Base-by-base conservation (phyloP, 1,140 invertebrate genomes). In the Aricia agestis region DNA sequence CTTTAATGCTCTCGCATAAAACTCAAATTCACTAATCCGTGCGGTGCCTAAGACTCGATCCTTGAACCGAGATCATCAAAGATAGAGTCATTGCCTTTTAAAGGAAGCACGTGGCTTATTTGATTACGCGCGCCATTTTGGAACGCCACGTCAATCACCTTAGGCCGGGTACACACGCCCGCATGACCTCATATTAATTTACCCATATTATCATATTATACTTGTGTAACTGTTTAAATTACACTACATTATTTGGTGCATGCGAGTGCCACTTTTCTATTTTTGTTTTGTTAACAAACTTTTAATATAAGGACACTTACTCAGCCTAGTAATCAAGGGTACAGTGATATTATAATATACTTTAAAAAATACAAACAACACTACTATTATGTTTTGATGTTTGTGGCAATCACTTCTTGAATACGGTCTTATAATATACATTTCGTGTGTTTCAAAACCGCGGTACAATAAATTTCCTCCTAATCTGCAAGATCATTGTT, bases 41-140 rank as follows among this genome's bases (percentile, higher is more conserved):
- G 19, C 58, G 58, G 31, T 65, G 63, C 72, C 71, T 68, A 32
- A 73, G 68, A 25, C 32, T 66, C 70, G 75, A 74, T 70, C 73
- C 73, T 74, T 77, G 76, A 77, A 77, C 76, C 31, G 59, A 57
- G 71, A 67, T 74, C 71, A 72, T 76, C 63, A 76, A 67, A 70
- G 69, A 73, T 76, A 65, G 72, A 72, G 75, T 72, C 73, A 76
- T 68, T 72, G 75, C 68, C 75, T 76, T 74, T 71, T 74, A 66
- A 31, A 68, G 65, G 59, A 72, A 72, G 68, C 73, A 76, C 73
- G 75, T 76, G 73, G 58, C 66, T 13, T 63, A 70, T 31, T 63
- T 63, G 59, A 63, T 63, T 63, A 63, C 59, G 18, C 17, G 17
- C 59, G 59, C 59, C 59, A 63, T 63, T 63, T 63, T 63, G 18